Percentiles rank a stretch among this genome's conserved stretches.
These are phyloP conservation scores for Vidua macroura DNA, from an alignment of 2,113 vertebrate species.

Conservation along the genomic window DNA sequence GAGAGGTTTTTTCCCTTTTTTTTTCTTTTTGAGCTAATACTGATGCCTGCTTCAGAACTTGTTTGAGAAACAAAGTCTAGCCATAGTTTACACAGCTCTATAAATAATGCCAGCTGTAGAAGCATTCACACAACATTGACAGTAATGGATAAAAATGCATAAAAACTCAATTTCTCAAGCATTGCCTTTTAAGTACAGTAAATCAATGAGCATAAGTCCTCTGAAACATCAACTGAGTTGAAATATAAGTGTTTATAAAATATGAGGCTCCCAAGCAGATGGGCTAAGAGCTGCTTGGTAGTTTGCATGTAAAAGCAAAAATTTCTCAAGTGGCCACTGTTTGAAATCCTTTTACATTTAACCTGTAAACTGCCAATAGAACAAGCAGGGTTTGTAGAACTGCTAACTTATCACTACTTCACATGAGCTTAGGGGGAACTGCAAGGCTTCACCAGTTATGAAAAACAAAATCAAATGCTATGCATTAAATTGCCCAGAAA, in stretches of 20 bases:
- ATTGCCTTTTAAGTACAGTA: slow-evolving; percentile 61
- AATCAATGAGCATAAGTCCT: slow-evolving; percentile 14
- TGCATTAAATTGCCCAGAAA: not conserved
- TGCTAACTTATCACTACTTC: not conserved
- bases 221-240: not conserved
- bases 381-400: not conserved
- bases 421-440: not conserved
- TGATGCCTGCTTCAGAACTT: not conserved
- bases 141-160: slow-evolving; percentile 37
- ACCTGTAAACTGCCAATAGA: not conserved
- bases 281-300: not conserved
- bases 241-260: slow-evolving; percentile 33
- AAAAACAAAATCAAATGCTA: not conserved
- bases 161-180: slow-evolving; percentile 38
- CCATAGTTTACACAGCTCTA: slow-evolving; percentile 34
- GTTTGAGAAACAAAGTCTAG: not conserved
- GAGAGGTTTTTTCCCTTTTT: fast-evolving
- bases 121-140: not conserved
- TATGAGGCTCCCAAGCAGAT: not conserved
- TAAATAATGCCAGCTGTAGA: slow-evolving; percentile 47
- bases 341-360: not conserved
- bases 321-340: not conserved
- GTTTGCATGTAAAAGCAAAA: not conserved
- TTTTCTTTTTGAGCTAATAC: not conserved
- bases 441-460: not conserved